Conservation (phyloP, 1,140 invertebrate genomes). For the Penaeus chinensis region DNA sequence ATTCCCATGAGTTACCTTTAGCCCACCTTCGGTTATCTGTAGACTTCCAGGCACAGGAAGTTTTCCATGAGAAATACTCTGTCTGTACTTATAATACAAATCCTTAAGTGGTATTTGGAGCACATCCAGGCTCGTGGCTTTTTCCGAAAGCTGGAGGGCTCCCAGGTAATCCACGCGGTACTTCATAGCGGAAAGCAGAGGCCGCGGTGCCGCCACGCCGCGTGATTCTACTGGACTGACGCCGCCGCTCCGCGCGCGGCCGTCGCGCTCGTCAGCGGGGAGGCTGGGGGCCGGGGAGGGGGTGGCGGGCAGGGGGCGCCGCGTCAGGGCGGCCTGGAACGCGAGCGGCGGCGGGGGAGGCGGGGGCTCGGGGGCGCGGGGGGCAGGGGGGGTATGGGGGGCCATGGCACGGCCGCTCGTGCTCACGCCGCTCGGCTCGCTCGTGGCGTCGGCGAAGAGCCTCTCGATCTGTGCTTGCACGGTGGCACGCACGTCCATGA, state of each 20-base stretch:
- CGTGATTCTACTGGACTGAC: conserved; percentile 15
- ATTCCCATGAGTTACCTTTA: conserved; percentile 68
- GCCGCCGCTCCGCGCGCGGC: conserved; percentile 16
- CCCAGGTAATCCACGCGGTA: conserved; percentile 82
- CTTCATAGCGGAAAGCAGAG: conserved; percentile 45
- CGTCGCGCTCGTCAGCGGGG: neutral
- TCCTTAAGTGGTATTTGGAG: conserved; percentile 83
- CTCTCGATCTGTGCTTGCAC: conserved; percentile 87
- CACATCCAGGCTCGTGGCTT: conserved; percentile 84
- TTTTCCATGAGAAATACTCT: conserved; percentile 67
- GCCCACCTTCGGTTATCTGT: conserved; percentile 78
- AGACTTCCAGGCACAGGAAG: conserved; percentile 71
- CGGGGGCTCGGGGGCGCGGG: conserved; percentile 38
- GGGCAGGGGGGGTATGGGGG: conserved; percentile 53
- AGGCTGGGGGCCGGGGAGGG: conserved; percentile 14
- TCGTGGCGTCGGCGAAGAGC: conserved; percentile 85
- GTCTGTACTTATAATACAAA: conserved; percentile 79
- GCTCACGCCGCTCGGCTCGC: conserved; percentile 49
- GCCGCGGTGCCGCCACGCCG: conserved; percentile 8
- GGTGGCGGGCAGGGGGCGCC: neutral
- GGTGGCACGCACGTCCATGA: conserved; percentile 67
- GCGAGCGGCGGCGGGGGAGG: conserved; percentile 19
- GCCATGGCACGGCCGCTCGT: conserved; percentile 42
- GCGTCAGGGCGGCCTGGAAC: conserved; percentile 1
- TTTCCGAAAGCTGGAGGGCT: conserved; percentile 79